Evolutionary conservation across 2,888 invertebrate genomes (phyloP), one percentile per base, ranked within the genome.

Genomic region (Caenorhabditis uteleia): DNA sequence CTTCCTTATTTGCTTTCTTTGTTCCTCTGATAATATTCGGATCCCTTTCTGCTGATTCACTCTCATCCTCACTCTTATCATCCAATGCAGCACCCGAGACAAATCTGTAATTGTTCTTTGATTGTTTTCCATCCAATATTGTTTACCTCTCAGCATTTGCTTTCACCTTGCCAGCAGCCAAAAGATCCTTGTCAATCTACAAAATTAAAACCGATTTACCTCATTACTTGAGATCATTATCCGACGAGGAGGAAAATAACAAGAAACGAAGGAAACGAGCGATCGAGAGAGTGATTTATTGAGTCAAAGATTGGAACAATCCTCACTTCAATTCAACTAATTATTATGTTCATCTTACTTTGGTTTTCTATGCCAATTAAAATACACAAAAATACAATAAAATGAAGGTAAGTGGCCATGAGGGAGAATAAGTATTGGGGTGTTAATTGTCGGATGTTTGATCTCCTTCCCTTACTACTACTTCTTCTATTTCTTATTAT

Each of bases 121-220:
- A 8, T 12, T 29, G 36, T 18, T 18, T 36, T 36, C 20, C n/a
- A 5, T 4, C 36, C 18, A 5, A 14, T 33, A n/a, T 33, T 14
- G 26, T 54, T 42, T 23, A 77, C 73, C 64, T 71, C 33, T 78
- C 77, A 16, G 66, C 69, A 54, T 75, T 75, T 1, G 75, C 77
- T 50, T 75, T 74, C 21, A 79, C 79, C 45, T 70, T 70, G 34
- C 78, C 79, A 16, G 68, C 67, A 7, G 62, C 69, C 36, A 79
- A 44, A 4, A 71, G 68, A 27, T 77, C 77, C 45, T 76, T 72
- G 18, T 77, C 77, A 29, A 71, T 57, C 70, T 71, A 42, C 16
- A 67, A 56, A 48, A 39, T 4, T 1, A 7, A 20, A 36, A 18
- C 36, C 18, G 36, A 20, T 36, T 36, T 14, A 14, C 8, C 26